Evolutionary conservation across 2,888 invertebrate genomes (phyloP).

Genomic region (Pristionchus arcanus): DNA sequence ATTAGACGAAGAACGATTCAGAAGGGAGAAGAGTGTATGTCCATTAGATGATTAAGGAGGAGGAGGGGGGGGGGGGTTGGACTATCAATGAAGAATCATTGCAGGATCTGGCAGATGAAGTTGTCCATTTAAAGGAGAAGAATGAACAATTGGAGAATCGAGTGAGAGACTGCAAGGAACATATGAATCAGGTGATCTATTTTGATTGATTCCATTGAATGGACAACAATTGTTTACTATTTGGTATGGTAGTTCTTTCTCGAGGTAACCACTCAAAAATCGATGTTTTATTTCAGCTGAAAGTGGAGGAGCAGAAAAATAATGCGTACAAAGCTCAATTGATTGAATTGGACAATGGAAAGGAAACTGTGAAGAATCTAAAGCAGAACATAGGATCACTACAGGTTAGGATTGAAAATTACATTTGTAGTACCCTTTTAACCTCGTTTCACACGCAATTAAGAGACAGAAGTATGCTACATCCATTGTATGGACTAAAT

Average conservation of each 20-base stretch:
- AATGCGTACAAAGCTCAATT: neutral
- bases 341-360: conserved; percentile 11
- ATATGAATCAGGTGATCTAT: neutral
- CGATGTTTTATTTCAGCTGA: neutral
- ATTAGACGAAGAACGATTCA: conserved; percentile 34
- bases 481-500: neutral
- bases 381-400: conserved; percentile 33
- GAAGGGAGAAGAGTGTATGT: conserved; percentile 45
- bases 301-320: conserved; percentile 30
- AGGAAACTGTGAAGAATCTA: conserved; percentile 32
- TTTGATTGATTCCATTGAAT: no score
- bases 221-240: neutral
- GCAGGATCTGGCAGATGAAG: conserved; percentile 15
- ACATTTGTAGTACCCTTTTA: no score
- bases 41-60: neutral
- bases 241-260: neutral
- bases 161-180: conserved; percentile 22
- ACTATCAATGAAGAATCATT: neutral
- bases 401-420: no score
- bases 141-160: conserved; percentile 40
- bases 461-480: neutral
- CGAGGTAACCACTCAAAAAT: no score
- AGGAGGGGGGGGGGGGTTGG: neutral
- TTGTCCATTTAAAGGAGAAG: conserved; percentile 17
- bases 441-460: no score